Evolutionary conservation across 2,888 invertebrate genomes (phyloP).

Genomic region (Miltochrista miniata): DNA sequence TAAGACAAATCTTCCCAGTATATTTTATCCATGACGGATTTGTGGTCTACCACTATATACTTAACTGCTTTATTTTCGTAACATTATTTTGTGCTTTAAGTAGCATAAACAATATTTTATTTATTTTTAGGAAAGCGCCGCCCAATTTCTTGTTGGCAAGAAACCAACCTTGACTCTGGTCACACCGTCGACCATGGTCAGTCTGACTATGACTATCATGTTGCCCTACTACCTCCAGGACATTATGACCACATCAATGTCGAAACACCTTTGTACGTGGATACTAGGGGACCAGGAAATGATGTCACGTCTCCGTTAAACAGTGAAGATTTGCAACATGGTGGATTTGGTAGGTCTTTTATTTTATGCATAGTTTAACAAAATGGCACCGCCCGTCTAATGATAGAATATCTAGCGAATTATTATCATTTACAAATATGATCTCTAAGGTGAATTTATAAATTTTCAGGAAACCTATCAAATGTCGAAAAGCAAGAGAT

Average conservation of each 20-base stretch:
- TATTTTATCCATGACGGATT: too few relatives aligned
- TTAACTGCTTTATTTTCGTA: too few relatives aligned
- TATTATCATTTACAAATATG: too few relatives aligned
- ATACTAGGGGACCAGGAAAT: constrained; percentile 78
- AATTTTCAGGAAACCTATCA: constrained; percentile 83
- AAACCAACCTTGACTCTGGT: constrained; percentile 95
- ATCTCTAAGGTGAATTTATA: background rate
- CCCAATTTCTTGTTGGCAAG: constrained; percentile 90
- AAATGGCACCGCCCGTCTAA: too few relatives aligned
- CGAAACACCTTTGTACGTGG: constrained; percentile 87
- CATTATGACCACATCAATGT: constrained; percentile 64
- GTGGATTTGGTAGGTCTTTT: constrained; percentile 62
- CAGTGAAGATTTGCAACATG: constrained; percentile 70
- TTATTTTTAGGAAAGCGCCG: constrained; percentile 65
- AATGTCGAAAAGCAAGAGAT: constrained; percentile 94
- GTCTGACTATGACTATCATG: constrained; percentile 64
- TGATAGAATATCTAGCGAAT: too few relatives aligned
- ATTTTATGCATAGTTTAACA: too few relatives aligned
- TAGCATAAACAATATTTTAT: too few relatives aligned
- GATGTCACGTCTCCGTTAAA: constrained; percentile 69
- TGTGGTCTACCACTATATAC: too few relatives aligned
- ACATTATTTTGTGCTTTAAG: too few relatives aligned
- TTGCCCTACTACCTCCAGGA: constrained; percentile 54
- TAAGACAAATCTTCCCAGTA: too few relatives aligned
- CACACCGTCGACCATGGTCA: constrained; percentile 89